Evolutionary conservation across 2,888 invertebrate genomes (phyloP), one percentile per base, ranked within the genome.

Genomic region (Timema cristinae): DNA sequence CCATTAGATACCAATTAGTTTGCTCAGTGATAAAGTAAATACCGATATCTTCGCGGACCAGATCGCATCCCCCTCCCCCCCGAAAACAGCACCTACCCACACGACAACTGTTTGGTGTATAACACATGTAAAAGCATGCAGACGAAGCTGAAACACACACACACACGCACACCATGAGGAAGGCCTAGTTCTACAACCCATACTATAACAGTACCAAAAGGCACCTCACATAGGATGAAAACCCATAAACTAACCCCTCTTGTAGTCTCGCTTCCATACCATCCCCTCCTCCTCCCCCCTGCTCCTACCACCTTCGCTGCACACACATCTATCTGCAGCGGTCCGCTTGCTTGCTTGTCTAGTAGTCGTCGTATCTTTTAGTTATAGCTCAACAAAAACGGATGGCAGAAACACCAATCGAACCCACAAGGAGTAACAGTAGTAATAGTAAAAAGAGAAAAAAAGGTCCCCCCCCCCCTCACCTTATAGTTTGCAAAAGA

Each of bases 311-410:
- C 32, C 32, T 70, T 47, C 61, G 61, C 61, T 61, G 70, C 70
- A 70, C 61, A 63, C 61, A 70, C 61, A 61, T 56, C 63, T 70
- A 70, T 70, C 32, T 32, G 32, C 32, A 32, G 32, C 32, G 32
- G 32, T 32, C 73, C 71, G 67, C 67, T 67, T 13, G 47, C 70
- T 70, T 69, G 73, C 73, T 73, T 73, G 73, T 73, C 71, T 68
- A 16, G 52, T 68, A 51, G 51, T 63, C 63, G 51, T 67, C 68
- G 70, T 71, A 67, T 72, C 69, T 72, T 32, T 72, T 70, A 74
- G 74, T 74, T 74, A 74, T 74, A 67, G 74, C 74, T 72, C 69
- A 67, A 74, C 70, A 71, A 72, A 74, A 74, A 73, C 70, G 71
- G 71, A 74, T 74, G 72, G 71, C 66, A 48, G 66, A 67, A 69